These are phyloP conservation scores for Brachionus rotundiformis DNA, from an alignment of 1,140 invertebrate genomes.

Conservation along the genomic window DNA sequence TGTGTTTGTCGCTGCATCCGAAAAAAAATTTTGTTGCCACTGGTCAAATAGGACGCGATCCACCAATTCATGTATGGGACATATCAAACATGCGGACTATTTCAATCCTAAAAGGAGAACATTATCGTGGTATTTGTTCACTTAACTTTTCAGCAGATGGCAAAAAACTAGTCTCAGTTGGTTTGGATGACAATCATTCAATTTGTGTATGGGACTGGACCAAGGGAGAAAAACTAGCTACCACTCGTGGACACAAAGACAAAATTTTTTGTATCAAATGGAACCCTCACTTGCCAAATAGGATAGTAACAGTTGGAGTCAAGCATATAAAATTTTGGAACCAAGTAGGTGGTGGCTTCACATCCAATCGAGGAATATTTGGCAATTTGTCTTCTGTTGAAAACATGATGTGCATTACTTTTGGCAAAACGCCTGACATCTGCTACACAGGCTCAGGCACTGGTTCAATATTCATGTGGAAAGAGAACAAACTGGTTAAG, in stretches of 20 bases:
- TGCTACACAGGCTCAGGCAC: constrained; percentile 63
- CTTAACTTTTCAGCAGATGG: constrained; percentile 64
- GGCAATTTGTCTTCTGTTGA: constrained; percentile 57
- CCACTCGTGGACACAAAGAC: constrained; percentile 63
- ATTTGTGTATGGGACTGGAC: constrained; percentile 65
- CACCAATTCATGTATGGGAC: constrained; percentile 64
- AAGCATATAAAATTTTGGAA: constrained; percentile 66
- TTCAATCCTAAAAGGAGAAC: constrained; percentile 63
- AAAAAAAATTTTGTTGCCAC: constrained; percentile 63
- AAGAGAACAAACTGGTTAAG: constrained; percentile 57
- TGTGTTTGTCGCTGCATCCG: constrained; percentile 63
- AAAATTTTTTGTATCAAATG: constrained; percentile 65
- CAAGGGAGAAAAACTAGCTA: constrained; percentile 64
- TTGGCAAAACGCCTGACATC: constrained; percentile 59
- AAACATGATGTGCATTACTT: constrained; percentile 63
- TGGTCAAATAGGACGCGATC: constrained; percentile 64
- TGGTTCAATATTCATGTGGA: constrained; percentile 63
- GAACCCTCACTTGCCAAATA: constrained; percentile 61
- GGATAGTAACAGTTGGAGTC: constrained; percentile 63
- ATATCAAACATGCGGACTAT: constrained; percentile 62
- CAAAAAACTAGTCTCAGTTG: constrained; percentile 63
- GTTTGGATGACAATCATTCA: constrained; percentile 63
- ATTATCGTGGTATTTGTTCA: constrained; percentile 64
- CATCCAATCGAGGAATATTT: constrained; percentile 62
- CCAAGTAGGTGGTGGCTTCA: constrained; percentile 64